These are phyloP conservation scores for Pangasius djambal DNA, from an alignment of 2,797 vertebrate genomes.

Conservation along the genomic window DNA sequence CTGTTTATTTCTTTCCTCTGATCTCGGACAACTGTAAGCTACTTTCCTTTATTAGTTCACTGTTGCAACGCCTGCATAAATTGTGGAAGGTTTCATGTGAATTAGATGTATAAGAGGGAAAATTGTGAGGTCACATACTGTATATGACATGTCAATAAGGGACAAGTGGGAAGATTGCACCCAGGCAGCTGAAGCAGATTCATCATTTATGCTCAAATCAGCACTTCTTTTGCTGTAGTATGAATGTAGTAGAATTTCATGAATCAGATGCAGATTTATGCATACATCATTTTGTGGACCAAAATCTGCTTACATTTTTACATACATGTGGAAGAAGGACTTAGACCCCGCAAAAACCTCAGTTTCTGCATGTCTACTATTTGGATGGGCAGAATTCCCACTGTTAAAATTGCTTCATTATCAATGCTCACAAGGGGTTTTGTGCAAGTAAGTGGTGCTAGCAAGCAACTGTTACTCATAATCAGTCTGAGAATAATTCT, in stretches of 20 bases:
- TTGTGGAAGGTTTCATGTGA: not conserved
- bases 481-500: not conserved
- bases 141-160: not conserved
- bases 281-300: not conserved
- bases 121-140: not conserved
- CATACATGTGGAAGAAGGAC: not conserved
- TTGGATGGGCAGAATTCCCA: not conserved
- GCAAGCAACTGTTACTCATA: not conserved
- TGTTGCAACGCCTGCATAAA: not conserved
- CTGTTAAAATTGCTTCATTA: not conserved
- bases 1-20: not conserved
- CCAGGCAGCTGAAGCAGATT: not conserved
- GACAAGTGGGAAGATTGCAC: not conserved
- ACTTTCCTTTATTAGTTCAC: not conserved
- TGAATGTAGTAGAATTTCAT: not conserved
- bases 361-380: not conserved
- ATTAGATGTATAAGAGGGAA: not conserved
- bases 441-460: not conserved
- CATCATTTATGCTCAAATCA: not conserved
- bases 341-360: not conserved
- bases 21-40: not conserved
- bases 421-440: not conserved
- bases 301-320: not conserved
- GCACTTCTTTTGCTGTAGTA: not conserved
- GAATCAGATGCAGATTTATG: not conserved